Evolutionary conservation across 2,113 vertebrate species (phyloP).

Genomic region (Elanoides forficatus): DNA sequence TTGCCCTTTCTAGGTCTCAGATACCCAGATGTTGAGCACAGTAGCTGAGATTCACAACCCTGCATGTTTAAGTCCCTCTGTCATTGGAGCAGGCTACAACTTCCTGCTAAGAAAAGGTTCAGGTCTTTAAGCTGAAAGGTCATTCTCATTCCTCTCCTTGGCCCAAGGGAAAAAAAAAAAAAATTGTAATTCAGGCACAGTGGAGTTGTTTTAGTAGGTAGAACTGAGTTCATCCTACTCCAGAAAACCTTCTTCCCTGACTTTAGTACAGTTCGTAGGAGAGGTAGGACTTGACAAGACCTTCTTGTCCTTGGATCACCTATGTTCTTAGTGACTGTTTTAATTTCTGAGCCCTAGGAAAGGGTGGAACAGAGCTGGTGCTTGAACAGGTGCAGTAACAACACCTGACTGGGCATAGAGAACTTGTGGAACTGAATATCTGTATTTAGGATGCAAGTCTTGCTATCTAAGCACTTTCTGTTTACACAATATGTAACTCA

Average conservation of each 20-base stretch:
- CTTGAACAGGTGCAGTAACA: background rate
- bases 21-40: background rate
- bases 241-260: background rate
- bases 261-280: background rate
- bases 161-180: background rate
- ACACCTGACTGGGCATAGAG: background rate
- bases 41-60: background rate
- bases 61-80: background rate
- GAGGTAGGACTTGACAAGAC: background rate
- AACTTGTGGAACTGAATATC: background rate
- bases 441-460: background rate
- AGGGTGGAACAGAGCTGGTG: background rate
- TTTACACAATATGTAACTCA: background rate
- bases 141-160: background rate
- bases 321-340: background rate
- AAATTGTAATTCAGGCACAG: background rate
- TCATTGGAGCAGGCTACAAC: background rate
- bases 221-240: background rate
- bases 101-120: background rate
- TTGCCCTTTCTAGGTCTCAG: background rate
- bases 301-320: background rate
- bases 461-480: background rate
- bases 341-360: background rate
- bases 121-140: background rate
- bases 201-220: background rate